Base-by-base conservation (phyloP, 2,113 vertebrate species). In the Harpagus bidentatus region DNA sequence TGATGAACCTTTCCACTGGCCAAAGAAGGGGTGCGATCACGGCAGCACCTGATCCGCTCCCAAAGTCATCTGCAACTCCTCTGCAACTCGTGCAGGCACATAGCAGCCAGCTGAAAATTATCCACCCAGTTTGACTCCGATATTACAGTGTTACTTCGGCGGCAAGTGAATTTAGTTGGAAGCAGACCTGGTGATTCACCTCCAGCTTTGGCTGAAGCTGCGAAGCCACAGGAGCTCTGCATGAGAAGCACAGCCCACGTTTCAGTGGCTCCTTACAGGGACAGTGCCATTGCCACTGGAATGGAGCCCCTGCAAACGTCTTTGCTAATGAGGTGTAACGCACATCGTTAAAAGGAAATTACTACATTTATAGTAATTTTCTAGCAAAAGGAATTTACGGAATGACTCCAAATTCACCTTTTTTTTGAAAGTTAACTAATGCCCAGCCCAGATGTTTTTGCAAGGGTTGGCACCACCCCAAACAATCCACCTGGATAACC, bases 401-500 rank as follows among this genome's bases (percentile, higher is more conserved):
- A 69, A 69, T 32, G 7, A 63, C 77, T 89, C 36, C 8, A 36
- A 70, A 82, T 92, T 58, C 31, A 42, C 9, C 16, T 63, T 63
- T 45, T 70, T 63, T 38, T 19, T 16, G 17, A 29, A 86, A 77
- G n/a, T 28, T 81, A 78, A 65, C 65, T 93, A 70, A 71, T 53
- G 56, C 15, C 31, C 77, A 92, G 70, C 36, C 42, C 78, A 85
- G 65, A 59, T 56, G 45, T 58, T 90, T 78, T 25, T n/a, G 11
- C 45, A 31, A 36, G 59, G 69, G 40, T 40, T 65, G 45, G 34
- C 47, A 50, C 34, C 34, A 66, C 50, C 38, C 13, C 34, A 70
- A 70, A 31, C 1, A 2, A 45, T 59, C 12, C 5, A 2, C 1
- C 1, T 0, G 6, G 76, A 45, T 7, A 69, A 32, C 36, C 40